A percentile compares a stretch with the other conserved stretches of the same genome.
phyloP scores from a whole-genome alignment of 92 coral and sea anemone genomes.

The Muricea muricata region DNA sequence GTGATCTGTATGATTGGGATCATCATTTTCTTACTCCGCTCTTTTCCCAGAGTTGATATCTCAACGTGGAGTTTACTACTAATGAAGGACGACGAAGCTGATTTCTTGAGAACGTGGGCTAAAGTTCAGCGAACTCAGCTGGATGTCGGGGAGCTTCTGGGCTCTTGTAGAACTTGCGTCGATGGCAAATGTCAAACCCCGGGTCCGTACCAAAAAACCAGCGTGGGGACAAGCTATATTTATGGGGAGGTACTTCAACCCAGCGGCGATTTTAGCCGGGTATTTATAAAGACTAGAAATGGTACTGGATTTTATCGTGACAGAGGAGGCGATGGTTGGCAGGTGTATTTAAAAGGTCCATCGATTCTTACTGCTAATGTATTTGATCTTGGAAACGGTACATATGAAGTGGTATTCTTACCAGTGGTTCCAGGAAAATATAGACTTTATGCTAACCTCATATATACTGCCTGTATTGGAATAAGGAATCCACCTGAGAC shows the following conservation, averaged over 20 bases:
- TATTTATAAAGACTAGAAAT: constrained; percentile 62
- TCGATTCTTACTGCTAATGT: constrained; percentile 65
- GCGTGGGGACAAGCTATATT: constrained; percentile 49
- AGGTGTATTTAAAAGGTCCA: constrained; percentile 66
- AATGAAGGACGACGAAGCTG: constrained; percentile 45
- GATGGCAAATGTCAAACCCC: constrained; percentile 43
- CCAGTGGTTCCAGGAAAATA: constrained; percentile 70
- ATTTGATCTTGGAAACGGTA: constrained; percentile 74
- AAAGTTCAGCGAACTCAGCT: constrained; percentile 64
- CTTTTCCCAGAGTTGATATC: constrained; percentile 30
- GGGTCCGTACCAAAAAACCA: constrained; percentile 39
- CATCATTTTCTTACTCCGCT: constrained; percentile 5
- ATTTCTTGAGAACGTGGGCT: constrained; percentile 71
- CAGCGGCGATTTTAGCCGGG: constrained; percentile 63
- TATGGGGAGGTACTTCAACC: constrained; percentile 55
- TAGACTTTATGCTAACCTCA: constrained; percentile 53
- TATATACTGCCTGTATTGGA: constrained; percentile 69
- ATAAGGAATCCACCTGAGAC: constrained; percentile 66
- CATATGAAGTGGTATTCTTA: constrained; percentile 72
- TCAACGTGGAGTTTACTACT: constrained; percentile 37
- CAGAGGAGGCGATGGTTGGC: constrained; percentile 78
- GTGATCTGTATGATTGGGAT: constrained; percentile 14
- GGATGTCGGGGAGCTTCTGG: constrained; percentile 59
- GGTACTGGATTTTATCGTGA: constrained; percentile 33
- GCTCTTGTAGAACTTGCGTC: constrained; percentile 55